Evolutionary conservation across 2,888 invertebrate species (phyloP).

Genomic region (Malacosoma neustria): DNA sequence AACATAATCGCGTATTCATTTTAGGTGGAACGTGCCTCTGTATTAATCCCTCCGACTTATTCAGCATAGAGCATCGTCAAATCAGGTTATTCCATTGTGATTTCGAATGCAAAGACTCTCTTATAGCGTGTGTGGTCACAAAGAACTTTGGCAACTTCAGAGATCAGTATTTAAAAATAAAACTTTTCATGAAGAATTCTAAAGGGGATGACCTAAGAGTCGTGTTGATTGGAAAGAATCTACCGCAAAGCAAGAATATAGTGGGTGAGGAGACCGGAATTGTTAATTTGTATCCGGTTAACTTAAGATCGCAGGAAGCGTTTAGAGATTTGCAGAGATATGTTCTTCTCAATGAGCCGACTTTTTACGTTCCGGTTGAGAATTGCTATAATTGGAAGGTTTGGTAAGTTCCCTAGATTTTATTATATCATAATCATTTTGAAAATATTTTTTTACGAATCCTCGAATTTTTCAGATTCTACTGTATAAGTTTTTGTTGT

Average conservation of each 20-base stretch:
- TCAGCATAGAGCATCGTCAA: conserved; percentile 22
- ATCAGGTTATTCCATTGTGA: conserved; percentile 50
- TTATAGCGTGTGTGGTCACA: conserved; percentile 51
- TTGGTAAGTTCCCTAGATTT: conserved; percentile 29
- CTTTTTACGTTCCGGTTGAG: conserved; percentile 51
- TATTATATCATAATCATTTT: not conserved
- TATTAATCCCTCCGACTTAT: conserved; percentile 43
- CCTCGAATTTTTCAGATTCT: too few relatives aligned
- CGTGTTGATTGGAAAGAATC: conserved; percentile 27
- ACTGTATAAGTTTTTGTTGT: too few relatives aligned
- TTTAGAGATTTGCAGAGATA: conserved; percentile 35
- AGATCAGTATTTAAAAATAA: conserved; percentile 38
- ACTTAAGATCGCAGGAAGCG: conserved; percentile 5
- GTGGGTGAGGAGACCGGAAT: conserved; percentile 7
- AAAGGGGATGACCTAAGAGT: conserved; percentile 13
- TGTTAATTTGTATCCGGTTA: conserved; percentile 20
- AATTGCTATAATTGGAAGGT: conserved; percentile 52
- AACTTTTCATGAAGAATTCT: conserved; percentile 21
- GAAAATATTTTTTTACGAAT: too few relatives aligned
- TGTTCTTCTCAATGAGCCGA: conserved; percentile 40
- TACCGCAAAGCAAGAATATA: conserved; percentile 7
- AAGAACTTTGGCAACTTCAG: conserved; percentile 26
- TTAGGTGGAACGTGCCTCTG: conserved; percentile 68
- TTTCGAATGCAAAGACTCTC: conserved; percentile 26
- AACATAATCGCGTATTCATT: too few relatives aligned